Percentiles rank a stretch among this genome's conserved stretches.
Evolutionary conservation across 2,797 vertebrate species (phyloP).

Genomic region (Hipposideros larvatus): DNA sequence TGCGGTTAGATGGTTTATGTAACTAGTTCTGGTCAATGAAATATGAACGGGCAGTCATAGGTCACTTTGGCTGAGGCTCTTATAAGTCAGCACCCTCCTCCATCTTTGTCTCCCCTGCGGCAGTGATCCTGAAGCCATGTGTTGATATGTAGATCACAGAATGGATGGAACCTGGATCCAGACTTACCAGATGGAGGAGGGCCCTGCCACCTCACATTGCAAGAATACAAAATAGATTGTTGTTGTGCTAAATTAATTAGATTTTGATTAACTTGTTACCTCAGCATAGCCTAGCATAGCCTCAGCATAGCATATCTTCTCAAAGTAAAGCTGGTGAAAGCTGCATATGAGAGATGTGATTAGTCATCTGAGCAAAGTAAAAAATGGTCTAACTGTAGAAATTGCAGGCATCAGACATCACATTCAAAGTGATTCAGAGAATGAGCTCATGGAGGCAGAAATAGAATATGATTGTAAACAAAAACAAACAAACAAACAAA

Average conservation of each 20-base stretch:
- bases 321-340: not conserved
- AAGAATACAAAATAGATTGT: not conserved
- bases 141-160: no score
- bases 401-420: not conserved
- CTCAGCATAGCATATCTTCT: not conserved
- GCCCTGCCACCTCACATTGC: not conserved
- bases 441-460: slow-evolving; percentile 19
- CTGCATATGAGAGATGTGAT: not conserved
- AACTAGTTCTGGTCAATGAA: not conserved
- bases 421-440: not conserved
- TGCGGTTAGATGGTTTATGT: not conserved
- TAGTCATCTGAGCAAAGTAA: no score
- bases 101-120: not conserved
- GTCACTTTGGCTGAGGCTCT: not conserved
- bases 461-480: slow-evolving; percentile 1
- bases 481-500: not conserved
- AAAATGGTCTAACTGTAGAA: not conserved
- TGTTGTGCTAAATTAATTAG: not conserved
- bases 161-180: not conserved
- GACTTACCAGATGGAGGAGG: not conserved
- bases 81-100: not conserved
- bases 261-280: not conserved
- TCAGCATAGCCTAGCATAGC: not conserved
- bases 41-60: not conserved
- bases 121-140: not conserved